Base-by-base conservation (phyloP, 92 coral and sea anemone species). In the Zoanthus solanderi region DNA sequence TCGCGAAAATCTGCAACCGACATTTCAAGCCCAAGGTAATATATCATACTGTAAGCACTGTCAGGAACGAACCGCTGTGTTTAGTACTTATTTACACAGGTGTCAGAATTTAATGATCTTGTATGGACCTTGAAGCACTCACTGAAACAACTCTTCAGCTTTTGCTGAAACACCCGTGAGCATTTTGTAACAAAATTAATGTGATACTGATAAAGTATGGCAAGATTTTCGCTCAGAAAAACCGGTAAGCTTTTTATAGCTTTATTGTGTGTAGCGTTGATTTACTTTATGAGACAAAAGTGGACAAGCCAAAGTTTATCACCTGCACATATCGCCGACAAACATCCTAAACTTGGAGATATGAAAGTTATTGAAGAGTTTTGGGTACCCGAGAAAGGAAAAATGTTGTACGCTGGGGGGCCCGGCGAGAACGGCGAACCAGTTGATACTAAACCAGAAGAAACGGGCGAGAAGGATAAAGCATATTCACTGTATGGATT, bases 371-470 rank as follows among this genome's bases (percentile, higher is more conserved):
- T 97, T 69, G 97, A 89, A 63, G 97, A 97, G 52, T 97, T 97
- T 73, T 92, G 98, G 98, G 94, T 97, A 17, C 98, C 99, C 11
- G 98, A 92, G 78, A 95, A 94, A 71, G 74, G 87, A 15, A 89
- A 91, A 75, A 48, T 72, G n/a, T 66, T 32, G 1, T 58, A 74
- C 32, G 79, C 86, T 0, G 67, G 69, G 23, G 98, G 99, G 0
- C 98, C 97, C 16, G 99, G 99, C 4, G 94, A 93, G 17, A 89
- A 91, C 44, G 99, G 99, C 2, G 92, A 88, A n/a, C 97, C 99
- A 0, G 97, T 97, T 9, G 88, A 92, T 44, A 95, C 94, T 8
- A 91, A 88, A 18, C 83, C 96, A 2, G 87, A 89, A 17, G 98
- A 95, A 16, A 89, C 91, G 37, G 29, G 78, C n/a, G 88, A 91